Percentiles rank a stretch among this genome's conserved stretches.
Evolutionary conservation across 2,888 invertebrate species (phyloP).

Genomic region (Drosophila paracracens): DNA sequence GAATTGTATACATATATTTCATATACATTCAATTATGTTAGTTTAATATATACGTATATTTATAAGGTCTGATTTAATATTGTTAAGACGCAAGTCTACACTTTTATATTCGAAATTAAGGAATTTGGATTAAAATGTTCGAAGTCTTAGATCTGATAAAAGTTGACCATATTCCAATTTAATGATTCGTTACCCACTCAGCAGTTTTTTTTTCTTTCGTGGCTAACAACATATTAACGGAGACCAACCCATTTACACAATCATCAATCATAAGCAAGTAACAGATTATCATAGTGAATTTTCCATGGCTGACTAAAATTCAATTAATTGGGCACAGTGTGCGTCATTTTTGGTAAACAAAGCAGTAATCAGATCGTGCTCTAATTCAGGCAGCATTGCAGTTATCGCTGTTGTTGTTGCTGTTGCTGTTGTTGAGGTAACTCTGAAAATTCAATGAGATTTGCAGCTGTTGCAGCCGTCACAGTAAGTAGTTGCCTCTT

Average conservation of each 20-base stretch:
- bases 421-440: conserved; percentile 29
- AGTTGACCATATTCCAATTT: conserved; percentile 12
- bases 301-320: conserved; percentile 49
- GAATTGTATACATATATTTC: background rate
- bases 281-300: conserved; percentile 44
- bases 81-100: background rate
- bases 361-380: conserved; percentile 72
- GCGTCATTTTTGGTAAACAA: conserved; percentile 68
- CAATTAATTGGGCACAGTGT: conserved; percentile 68
- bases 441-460: conserved; percentile 39
- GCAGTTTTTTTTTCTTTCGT: background rate
- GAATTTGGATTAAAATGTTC: background rate
- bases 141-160: background rate
- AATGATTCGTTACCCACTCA: conserved; percentile 22
- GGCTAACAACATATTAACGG: background rate
- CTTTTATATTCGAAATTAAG: background rate
- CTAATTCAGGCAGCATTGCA: conserved; percentile 60
- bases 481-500: conserved; percentile 28
- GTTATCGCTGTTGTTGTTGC: conserved; percentile 23
- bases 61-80: too few relatives aligned
- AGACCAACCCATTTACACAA: conserved; percentile 35
- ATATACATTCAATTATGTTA: background rate
- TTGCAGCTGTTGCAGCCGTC: conserved; percentile 51
- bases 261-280: conserved; percentile 44
- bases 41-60: rapidly evolving